Conservation (phyloP, 2,113 vertebrate species). For the Zapornia atra region DNA sequence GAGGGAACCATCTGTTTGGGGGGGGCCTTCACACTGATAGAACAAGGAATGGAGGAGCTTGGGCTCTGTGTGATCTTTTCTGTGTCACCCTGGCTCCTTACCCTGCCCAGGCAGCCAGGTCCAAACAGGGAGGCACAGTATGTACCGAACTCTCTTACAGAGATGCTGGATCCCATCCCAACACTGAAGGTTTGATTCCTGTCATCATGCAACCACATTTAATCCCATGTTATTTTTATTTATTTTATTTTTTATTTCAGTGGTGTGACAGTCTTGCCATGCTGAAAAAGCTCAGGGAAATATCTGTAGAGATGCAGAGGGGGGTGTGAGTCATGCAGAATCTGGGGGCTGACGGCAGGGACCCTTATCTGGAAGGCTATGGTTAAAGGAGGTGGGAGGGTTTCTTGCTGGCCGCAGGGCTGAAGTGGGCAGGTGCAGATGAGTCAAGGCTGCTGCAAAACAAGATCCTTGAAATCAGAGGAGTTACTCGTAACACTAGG, state of each 20-base stretch:
- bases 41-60: neutral
- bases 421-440: slow-evolving; percentile 23
- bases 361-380: neutral
- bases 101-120: neutral
- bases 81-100: neutral
- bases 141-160: neutral
- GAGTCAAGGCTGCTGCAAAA: neutral
- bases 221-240: neutral
- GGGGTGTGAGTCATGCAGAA: neutral
- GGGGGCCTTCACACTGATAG: neutral
- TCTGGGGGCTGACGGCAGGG: neutral
- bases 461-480: neutral
- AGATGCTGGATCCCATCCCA: slow-evolving; percentile 11
- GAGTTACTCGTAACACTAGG: neutral
- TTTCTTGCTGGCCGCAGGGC: neutral
- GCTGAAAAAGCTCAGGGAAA: neutral
- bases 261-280: neutral
- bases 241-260: neutral
- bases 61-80: neutral
- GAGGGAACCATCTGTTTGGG: neutral
- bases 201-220: slow-evolving; percentile 1
- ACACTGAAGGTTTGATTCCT: neutral
- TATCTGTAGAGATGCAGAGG: neutral
- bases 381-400: neutral
- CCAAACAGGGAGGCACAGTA: neutral